Evolutionary conservation across 2,113 vertebrate genomes (phyloP).

Genomic region (Sinocyclocheilus maitianheensis): DNA sequence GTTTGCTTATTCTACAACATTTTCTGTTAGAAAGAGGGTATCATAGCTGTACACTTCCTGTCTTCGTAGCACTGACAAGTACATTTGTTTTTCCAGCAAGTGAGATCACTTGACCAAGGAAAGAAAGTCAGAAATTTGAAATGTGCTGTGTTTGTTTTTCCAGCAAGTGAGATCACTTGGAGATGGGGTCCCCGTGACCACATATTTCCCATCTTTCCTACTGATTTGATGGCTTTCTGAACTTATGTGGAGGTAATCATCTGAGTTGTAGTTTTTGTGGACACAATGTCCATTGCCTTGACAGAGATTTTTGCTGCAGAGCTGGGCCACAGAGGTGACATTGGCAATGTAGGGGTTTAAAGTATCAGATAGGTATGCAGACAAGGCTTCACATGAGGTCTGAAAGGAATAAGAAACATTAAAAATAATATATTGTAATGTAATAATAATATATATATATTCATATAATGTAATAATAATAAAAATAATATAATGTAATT

Average conservation of each 20-base stretch:
- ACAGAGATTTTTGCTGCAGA: conserved; percentile 84
- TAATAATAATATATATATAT: too few relatives aligned
- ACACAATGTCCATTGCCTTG: conserved; percentile 79
- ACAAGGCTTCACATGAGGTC: conserved; percentile 69
- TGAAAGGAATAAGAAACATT: conserved; percentile 42
- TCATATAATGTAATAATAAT: too few relatives aligned
- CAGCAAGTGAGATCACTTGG: conserved; percentile 58
- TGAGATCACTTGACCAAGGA: too few relatives aligned
- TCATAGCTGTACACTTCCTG: conserved; percentile 49
- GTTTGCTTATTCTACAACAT: background rate
- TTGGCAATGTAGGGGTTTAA: conserved; percentile 87
- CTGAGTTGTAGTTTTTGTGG: conserved; percentile 77
- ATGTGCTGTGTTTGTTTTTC: conserved; percentile 41
- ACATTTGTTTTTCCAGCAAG: conserved; percentile 60
- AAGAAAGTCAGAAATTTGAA: too few relatives aligned
- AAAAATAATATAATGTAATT: too few relatives aligned
- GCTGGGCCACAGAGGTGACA: conserved; percentile 82
- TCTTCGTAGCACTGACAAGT: conserved; percentile 75
- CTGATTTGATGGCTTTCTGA: conserved; percentile 62
- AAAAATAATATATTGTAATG: background rate
- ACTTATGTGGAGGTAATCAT: conserved; percentile 83
- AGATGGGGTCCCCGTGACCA: conserved; percentile 62
- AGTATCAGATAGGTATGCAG: conserved; percentile 66
- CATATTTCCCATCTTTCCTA: conserved; percentile 55
- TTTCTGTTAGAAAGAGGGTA: conserved; percentile 1